Evolutionary conservation across 2,113 vertebrate species (phyloP), one percentile per base, ranked within the genome.

Genomic region (Rhinopomastus cyanomelas): DNA sequence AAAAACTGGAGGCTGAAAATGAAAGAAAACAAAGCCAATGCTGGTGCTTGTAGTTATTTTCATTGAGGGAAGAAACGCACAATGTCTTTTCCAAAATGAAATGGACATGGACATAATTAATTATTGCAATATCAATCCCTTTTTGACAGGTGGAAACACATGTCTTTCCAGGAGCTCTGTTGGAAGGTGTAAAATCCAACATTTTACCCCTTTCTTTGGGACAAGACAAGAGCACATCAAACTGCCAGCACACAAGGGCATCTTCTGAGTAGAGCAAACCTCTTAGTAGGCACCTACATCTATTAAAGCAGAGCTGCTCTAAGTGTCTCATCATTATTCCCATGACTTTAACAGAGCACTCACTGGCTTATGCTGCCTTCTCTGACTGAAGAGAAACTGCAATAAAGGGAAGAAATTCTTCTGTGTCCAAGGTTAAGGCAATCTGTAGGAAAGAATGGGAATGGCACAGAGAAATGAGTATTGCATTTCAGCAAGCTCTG

Each of bases 351-450:
- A 68, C 59, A 65, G 78, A 80, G 18, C 30, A 39, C 60, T 79
- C 12, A 10, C 32, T 49, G 42, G 9, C 27, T 69, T 87, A 25
- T 46, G 51, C 44, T 0, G 1, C 69, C 76, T 90, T 62, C 73
- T 91, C 62, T 89, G 62, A 85, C 67, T 91, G 67, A 72, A 76
- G 21, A 87, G 64, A 73, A 92, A 76, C 39, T 42, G 67, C 59
- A 89, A 53, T 4, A 36, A 77, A 74, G 36, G 44, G 27, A 78
- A 85, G 9, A 72, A 91, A 87, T 76, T 76, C 48, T 84, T 67
- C 81, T 1, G 55, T n/a, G 67, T 46, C 75, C 82, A 69, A 73
- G 75, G 62, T 73, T 61, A n/a, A 87, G 55, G 25, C 36, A 76
- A 69, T 53, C 67, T n/a, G 8, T 30, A 76, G 32, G 55, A 57